Percentiles rank a stretch among this genome's conserved stretches.
These are phyloP conservation scores for Balearica regulorum DNA, from an alignment of 2,797 vertebrate species.

Conservation along the genomic window DNA sequence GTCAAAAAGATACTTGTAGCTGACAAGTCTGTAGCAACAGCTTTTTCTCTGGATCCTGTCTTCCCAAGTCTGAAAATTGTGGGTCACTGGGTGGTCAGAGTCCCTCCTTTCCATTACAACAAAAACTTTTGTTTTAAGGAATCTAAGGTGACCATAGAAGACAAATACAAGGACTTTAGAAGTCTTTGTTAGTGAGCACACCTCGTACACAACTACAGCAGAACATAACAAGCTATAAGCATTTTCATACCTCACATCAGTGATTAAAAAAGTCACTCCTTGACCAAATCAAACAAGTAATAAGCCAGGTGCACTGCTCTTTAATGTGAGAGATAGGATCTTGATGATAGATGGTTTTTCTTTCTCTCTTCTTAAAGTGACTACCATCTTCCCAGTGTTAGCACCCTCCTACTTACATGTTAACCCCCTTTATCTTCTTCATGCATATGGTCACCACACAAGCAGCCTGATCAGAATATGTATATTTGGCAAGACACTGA, in stretches of 20 bases:
- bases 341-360: background rate
- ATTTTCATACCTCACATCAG: background rate
- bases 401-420: background rate
- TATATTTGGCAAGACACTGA: background rate
- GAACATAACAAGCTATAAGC: background rate
- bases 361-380: background rate
- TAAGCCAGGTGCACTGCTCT: background rate
- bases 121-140: background rate
- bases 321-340: background rate
- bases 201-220: background rate
- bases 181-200: background rate
- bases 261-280: background rate
- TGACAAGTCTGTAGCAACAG: background rate
- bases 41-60: background rate
- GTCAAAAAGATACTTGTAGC: background rate
- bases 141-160: background rate
- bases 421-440: background rate
- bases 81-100: rapidly evolving
- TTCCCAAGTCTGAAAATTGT: background rate
- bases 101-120: background rate
- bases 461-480: rapidly evolving
- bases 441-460: rapidly evolving
- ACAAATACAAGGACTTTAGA: background rate
- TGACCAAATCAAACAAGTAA: background rate
- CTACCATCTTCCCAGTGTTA: background rate